These are phyloP conservation scores for Odontamblyopus lacepedii DNA, from an alignment of 2,797 vertebrate genomes.

Conservation along the genomic window DNA sequence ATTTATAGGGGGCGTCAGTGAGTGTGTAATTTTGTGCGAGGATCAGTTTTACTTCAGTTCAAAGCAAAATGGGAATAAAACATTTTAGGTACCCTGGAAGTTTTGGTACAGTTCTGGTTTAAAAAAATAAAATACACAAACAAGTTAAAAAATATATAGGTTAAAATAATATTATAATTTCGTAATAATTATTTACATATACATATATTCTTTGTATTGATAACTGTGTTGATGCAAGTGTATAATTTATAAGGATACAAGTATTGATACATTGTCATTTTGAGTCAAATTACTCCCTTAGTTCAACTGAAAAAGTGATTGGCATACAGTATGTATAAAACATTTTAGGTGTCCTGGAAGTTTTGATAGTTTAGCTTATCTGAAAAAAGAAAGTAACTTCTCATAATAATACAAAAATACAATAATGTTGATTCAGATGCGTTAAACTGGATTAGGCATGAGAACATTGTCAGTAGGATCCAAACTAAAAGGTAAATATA, in stretches of 20 bases:
- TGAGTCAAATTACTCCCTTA: not conserved
- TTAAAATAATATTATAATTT: not conserved
- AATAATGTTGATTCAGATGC: not conserved
- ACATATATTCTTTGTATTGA: too few relatives aligned
- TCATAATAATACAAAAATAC: not conserved
- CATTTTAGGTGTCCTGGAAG: too few relatives aligned
- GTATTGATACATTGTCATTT: not conserved
- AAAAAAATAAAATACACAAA: not conserved
- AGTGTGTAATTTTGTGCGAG: not conserved
- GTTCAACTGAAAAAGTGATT: too few relatives aligned
- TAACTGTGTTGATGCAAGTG: too few relatives aligned
- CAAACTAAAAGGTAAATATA: not conserved
- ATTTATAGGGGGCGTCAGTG: not conserved
- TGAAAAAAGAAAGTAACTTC: too few relatives aligned
- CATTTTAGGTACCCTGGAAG: not conserved
- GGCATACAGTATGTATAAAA: too few relatives aligned
- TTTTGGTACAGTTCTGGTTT: not conserved
- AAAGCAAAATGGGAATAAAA: not conserved
- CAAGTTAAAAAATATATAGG: not conserved
- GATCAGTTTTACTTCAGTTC: not conserved
- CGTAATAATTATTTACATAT: too few relatives aligned
- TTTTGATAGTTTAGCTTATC: too few relatives aligned
- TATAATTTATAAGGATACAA: too few relatives aligned
- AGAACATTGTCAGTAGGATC: conserved; percentile 25
- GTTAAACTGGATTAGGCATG: conserved; percentile 18